Percentiles rank a stretch among this genome's conserved stretches.
phyloP scores from a whole-genome alignment of 2,113 vertebrate species.

The Sarotherodon lohbergeri region DNA sequence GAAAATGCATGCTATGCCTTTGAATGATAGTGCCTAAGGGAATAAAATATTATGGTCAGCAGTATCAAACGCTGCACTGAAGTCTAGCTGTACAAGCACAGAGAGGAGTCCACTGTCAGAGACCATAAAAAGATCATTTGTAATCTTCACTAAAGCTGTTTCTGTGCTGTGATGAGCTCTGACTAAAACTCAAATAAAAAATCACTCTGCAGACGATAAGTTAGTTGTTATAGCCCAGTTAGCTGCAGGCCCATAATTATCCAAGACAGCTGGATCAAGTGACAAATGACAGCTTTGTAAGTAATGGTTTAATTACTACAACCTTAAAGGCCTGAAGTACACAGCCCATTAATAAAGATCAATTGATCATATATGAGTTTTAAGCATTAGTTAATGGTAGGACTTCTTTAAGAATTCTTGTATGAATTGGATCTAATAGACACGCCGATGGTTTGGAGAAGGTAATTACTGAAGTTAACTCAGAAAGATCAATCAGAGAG shows the following conservation, averaged over 20 bases:
- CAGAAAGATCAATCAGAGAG: background rate
- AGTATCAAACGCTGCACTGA: background rate
- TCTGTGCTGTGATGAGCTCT: background rate
- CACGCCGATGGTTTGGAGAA: background rate
- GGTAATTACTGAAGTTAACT: background rate
- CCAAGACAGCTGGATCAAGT: background rate
- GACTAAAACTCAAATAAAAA: background rate
- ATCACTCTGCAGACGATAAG: background rate
- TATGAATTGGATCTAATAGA: background rate
- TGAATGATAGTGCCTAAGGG: background rate
- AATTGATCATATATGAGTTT: background rate
- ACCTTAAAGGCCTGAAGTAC: background rate
- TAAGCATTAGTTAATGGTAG: background rate
- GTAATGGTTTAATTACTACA: background rate
- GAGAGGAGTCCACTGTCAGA: background rate
- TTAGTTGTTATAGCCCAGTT: background rate
- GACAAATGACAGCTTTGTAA: background rate
- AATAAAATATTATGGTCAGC: background rate
- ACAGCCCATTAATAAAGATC: background rate
- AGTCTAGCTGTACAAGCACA: background rate
- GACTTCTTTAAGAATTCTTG: background rate
- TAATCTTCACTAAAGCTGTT: background rate
- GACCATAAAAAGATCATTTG: background rate
- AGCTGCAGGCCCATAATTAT: background rate
- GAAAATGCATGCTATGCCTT: background rate